These are phyloP conservation scores for Lydus trimaculatus DNA, from an alignment of 2,888 invertebrate species.

Conservation along the genomic window DNA sequence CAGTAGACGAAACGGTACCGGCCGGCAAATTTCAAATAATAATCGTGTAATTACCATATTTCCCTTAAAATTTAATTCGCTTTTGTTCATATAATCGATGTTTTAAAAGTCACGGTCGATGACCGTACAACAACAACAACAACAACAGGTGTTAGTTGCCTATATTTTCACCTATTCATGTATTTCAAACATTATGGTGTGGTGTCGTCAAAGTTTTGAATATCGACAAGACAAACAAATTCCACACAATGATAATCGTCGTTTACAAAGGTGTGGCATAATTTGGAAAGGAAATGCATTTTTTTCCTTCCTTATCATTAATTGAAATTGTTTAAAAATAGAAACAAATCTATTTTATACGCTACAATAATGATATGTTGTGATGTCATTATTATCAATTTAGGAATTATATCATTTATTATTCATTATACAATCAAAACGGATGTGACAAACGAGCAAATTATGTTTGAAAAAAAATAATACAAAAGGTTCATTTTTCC, in stretches of 20 bases:
- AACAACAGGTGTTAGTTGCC: constrained; percentile 5
- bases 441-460: constrained; percentile 8
- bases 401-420: constrained; percentile 3
- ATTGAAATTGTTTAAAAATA: background rate
- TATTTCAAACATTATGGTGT: background rate
- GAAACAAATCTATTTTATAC: background rate
- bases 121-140: constrained; percentile 10
- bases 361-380: background rate
- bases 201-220: background rate
- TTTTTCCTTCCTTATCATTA: background rate
- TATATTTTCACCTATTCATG: background rate
- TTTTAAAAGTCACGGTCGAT: constrained; percentile 28
- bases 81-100: constrained; percentile 11
- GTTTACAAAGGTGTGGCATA: background rate
- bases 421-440: constrained; percentile 10
- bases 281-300: background rate
- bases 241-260: background rate
- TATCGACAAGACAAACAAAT: constrained; percentile 1
- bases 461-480: background rate
- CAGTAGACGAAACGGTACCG: background rate
- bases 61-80: background rate
- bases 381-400: constrained; percentile 6
- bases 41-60: background rate
- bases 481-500: background rate
- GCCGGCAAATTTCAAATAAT: background rate